phyloP scores from a whole-genome alignment of 2,888 invertebrate species.

The Chloromyia formosa region DNA sequence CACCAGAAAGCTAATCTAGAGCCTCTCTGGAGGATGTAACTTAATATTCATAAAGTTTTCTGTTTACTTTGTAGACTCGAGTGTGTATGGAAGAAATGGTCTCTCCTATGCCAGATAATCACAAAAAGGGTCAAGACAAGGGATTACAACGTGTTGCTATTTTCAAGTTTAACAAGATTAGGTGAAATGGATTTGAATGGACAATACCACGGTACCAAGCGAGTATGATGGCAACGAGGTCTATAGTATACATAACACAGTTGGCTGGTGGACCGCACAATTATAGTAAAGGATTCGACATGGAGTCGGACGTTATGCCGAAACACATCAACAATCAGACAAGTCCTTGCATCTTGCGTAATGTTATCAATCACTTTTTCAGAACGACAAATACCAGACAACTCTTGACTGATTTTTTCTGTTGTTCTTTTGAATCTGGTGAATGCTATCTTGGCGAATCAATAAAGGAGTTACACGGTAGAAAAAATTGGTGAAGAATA shows the following conservation, averaged over 20 bases:
- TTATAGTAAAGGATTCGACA: slow-evolving; percentile 40
- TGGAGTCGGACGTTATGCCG: background rate
- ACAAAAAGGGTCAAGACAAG: slow-evolving; percentile 24
- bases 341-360: slow-evolving; percentile 20
- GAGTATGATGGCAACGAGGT: background rate
- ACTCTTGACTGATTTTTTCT: slow-evolving; percentile 37
- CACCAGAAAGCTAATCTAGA: slow-evolving; percentile 7
- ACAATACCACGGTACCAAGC: background rate
- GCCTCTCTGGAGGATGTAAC: background rate
- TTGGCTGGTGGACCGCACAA: slow-evolving; percentile 32
- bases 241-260: no score
- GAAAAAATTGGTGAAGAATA: slow-evolving; percentile 33
- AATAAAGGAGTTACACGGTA: slow-evolving; percentile 38
- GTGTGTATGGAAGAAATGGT: background rate
- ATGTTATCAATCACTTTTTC: slow-evolving; percentile 34
- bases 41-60: slow-evolving; percentile 27
- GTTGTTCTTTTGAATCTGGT: background rate
- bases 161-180: slow-evolving; percentile 40
- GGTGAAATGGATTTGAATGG: slow-evolving; percentile 22
- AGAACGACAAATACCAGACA: slow-evolving; percentile 22
- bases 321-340: slow-evolving; percentile 37
- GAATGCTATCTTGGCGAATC: slow-evolving; percentile 17
- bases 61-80: background rate
- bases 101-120: background rate
- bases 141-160: slow-evolving; percentile 41